Base-by-base conservation (phyloP, 2,797 vertebrate species). In the Centroberyx gerrardi region DNA sequence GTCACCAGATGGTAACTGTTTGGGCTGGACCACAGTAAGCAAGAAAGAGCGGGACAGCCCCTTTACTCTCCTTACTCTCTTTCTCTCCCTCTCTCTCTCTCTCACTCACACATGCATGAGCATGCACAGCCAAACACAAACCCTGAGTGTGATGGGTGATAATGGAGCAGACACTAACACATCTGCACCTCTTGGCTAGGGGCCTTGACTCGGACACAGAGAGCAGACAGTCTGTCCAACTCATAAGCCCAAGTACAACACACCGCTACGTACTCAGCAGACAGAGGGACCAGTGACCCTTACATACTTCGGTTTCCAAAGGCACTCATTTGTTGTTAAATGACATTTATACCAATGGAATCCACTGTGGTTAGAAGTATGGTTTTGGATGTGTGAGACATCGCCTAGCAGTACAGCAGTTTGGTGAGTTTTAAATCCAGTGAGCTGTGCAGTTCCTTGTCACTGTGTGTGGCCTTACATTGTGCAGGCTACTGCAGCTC, bases 1-100 rank as follows among this genome's bases (percentile, higher is more conserved):
- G 92, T 92, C 94, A 93, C 91, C 93, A 95, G 93, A 94, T 94
- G 94, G 93, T 91, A 90, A 92, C 81, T 93, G 93, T 94, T 95
- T 95, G 90, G 92, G 82, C 89, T 92, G 90, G 87, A 90, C 82
- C 84, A 87, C 88, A 87, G 85, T 68, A 56, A 87, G 89, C 60
- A 56, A 81, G 80, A 76, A 69, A 80, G 76, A 76, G 72, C 78
- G 88, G 90, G 91, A 91, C 91, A 90, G 78, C 83, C 61, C 88
- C 78, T 78, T 78, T 64, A 75, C 84, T 75, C 74, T 72, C 62
- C 62, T 68, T 46, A 75, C 36, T 63, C 54, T 38, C 12, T 74
- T 27, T 49, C 27, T 40, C 46, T 28, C 33, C 17, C 56, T 40
- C 74, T 44, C 22, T 31, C 61, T 36, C 62, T 15, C 55, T 15